A percentile compares a stretch with the other conserved stretches of the same genome.
Conservation (phyloP, 1,140 invertebrate species). For the Rhopalosiphum padi region DNA sequence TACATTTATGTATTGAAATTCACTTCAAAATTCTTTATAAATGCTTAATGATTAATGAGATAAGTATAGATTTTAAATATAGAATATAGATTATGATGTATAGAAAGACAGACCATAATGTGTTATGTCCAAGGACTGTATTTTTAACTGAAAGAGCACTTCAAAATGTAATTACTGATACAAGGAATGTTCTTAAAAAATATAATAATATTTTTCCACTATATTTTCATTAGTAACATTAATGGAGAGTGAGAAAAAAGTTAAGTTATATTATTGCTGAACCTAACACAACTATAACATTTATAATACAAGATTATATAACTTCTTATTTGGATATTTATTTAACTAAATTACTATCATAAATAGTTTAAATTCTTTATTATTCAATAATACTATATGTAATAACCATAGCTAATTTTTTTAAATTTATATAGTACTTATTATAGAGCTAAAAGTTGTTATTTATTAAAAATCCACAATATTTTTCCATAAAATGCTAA, state of each 20-base stretch:
- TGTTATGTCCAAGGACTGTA: no score
- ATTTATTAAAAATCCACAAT: not conserved
- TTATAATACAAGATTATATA: not conserved
- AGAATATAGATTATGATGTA: not conserved
- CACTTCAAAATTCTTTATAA: no score
- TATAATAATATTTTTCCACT: no score
- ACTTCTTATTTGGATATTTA: not conserved
- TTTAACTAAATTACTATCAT: not conserved
- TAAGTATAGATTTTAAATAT: not conserved
- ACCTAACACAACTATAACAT: not conserved
- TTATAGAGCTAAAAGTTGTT: not conserved
- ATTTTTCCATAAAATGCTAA: not conserved
- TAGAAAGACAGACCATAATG: no score
- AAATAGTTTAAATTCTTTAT: not conserved
- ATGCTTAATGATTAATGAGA: not conserved
- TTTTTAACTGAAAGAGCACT: no score
- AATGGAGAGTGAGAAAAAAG: no score
- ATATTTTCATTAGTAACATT: not conserved
- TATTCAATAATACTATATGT: not conserved
- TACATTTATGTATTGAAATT: no score
- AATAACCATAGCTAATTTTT: not conserved
- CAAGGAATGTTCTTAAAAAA: no score
- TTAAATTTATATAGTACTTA: not conserved
- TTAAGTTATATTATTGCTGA: not conserved
- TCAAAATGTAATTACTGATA: no score